Conservation (phyloP, 1,140 invertebrate genomes). For the Sminthurides bifidus region DNA sequence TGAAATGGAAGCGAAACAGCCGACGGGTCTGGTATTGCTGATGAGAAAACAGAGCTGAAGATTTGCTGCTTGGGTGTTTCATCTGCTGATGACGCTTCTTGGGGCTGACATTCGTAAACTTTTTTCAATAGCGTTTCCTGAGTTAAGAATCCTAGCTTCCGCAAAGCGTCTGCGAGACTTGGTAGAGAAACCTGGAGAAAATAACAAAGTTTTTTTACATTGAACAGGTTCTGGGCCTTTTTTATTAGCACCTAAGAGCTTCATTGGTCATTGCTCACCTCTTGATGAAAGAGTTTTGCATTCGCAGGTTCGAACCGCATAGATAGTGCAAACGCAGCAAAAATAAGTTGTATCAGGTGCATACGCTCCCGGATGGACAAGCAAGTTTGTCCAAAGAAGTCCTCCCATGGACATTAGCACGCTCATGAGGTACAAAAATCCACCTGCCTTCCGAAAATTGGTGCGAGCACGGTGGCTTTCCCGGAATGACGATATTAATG, state of each 20-base stretch:
- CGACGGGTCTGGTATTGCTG: constrained; percentile 11
- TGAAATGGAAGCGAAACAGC: constrained; percentile 31
- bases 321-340: constrained; percentile 85
- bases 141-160: constrained; percentile 59
- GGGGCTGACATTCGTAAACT: constrained; percentile 52
- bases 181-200: constrained; percentile 66
- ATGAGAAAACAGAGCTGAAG: constrained; percentile 23
- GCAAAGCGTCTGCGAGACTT: constrained; percentile 79
- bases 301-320: constrained; percentile 99
- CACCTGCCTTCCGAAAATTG: constrained; percentile 92
- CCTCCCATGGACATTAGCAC: constrained; percentile 87
- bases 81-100: constrained; percentile 33
- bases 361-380: constrained; percentile 40
- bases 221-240: not conserved
- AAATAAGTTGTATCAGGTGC: constrained; percentile 43
- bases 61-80: constrained; percentile 44
- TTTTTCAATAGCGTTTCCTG: constrained; percentile 55
- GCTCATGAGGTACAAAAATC: constrained; percentile 94
- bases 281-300: constrained; percentile 93
- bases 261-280: constrained; percentile 47
- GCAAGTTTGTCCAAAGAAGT: constrained; percentile 48
- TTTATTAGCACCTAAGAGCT: not conserved
- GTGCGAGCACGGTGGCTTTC: constrained; percentile 92
- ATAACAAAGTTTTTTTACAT: constrained; percentile 1
- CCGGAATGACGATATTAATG: constrained; percentile 70